phyloP scores from a whole-genome alignment of 2,888 invertebrate genomes.

The Epirrita christyi region DNA sequence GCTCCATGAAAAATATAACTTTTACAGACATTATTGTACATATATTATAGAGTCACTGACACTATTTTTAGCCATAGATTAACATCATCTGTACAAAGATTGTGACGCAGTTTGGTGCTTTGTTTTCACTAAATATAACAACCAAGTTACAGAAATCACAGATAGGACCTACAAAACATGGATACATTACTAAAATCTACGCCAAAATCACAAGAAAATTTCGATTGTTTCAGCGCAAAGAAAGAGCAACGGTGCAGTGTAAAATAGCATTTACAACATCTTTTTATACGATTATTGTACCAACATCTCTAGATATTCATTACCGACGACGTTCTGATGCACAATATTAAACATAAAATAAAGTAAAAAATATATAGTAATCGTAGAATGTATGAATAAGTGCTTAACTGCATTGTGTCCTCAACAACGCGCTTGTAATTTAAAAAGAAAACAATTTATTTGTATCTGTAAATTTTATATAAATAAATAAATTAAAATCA shows the following conservation, averaged over 20 bases:
- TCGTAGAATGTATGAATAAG: slow-evolving; percentile 37
- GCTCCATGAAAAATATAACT: slow-evolving; percentile 14
- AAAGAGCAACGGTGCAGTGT: slow-evolving; percentile 65
- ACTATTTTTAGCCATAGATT: slow-evolving; percentile 24
- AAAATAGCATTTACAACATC: slow-evolving; percentile 59
- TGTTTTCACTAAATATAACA: slow-evolving; percentile 28
- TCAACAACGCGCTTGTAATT: no score
- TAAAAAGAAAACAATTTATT: slow-evolving; percentile 37
- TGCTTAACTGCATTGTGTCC: no score
- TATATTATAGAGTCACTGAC: slow-evolving; percentile 40
- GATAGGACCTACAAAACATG: slow-evolving; percentile 14
- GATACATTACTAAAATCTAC: slow-evolving; percentile 12
- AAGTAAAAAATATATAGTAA: slow-evolving; percentile 20
- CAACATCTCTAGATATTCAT: slow-evolving; percentile 34
- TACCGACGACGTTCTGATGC: slow-evolving; percentile 2
- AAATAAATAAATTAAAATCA: slow-evolving; percentile 77
- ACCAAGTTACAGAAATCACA: slow-evolving; percentile 11
- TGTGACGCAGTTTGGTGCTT: slow-evolving; percentile 28
- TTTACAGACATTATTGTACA: slow-evolving; percentile 43
- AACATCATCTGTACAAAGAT: slow-evolving; percentile 34
- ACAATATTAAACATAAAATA: slow-evolving; percentile 12
- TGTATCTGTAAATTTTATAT: slow-evolving; percentile 75
- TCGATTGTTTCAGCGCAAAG: slow-evolving; percentile 78
- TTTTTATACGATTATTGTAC: slow-evolving; percentile 42
- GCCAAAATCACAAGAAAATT: slow-evolving; percentile 43